phyloP scores from a whole-genome alignment of 2,113 vertebrate species.

The Oreocharis arfaki region DNA sequence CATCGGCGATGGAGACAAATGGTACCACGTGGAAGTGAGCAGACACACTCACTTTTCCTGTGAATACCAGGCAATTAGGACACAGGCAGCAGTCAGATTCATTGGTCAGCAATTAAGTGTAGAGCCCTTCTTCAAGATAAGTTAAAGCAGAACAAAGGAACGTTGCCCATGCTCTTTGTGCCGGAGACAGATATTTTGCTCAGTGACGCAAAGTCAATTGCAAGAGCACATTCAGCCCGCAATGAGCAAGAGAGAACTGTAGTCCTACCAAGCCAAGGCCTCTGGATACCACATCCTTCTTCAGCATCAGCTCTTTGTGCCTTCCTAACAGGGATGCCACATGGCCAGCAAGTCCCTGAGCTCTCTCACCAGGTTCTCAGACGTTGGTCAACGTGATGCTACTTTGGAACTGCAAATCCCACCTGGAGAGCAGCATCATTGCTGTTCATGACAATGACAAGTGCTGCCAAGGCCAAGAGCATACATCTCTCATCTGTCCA shows the following conservation, averaged over 20 bases:
- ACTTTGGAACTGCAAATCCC: neutral
- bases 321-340: neutral
- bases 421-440: neutral
- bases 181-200: neutral
- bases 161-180: neutral
- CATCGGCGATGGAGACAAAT: neutral
- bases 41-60: neutral
- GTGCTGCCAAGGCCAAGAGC: neutral
- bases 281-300: neutral
- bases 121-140: slow-evolving; percentile 56
- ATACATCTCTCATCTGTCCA: neutral
- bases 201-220: neutral
- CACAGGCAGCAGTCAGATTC: slow-evolving; percentile 5
- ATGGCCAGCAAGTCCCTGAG: neutral
- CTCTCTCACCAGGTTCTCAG: neutral
- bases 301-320: slow-evolving; percentile 15
- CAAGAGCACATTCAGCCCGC: slow-evolving; percentile 26
- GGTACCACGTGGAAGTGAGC: neutral
- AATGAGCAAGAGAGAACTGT: neutral
- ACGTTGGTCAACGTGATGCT: accelerated
- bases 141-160: slow-evolving; percentile 42
- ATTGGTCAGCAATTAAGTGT: slow-evolving; percentile 10
- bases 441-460: neutral
- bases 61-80: neutral
- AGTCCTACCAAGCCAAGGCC: neutral